Evolutionary conservation across 2,113 vertebrate species (phyloP).

Genomic region (Aspidoscelis tigris): DNA sequence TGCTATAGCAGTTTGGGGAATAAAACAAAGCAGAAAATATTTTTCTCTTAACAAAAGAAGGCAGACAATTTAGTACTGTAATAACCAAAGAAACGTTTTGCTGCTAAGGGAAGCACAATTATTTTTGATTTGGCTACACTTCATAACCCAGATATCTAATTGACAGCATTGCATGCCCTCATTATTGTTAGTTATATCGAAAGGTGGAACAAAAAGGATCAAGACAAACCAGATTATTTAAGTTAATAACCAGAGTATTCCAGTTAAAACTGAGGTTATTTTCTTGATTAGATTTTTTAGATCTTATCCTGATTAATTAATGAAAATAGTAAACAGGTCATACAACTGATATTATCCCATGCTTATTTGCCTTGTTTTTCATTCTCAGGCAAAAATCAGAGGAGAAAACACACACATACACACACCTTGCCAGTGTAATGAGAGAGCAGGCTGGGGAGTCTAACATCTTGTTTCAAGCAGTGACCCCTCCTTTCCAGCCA

Average conservation of each 20-base stretch:
- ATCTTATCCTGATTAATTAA: background rate
- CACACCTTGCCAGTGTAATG: background rate
- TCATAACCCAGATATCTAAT: background rate
- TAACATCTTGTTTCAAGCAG: no score
- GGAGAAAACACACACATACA: background rate
- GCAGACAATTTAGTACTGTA: constrained; percentile 1
- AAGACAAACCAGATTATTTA: background rate
- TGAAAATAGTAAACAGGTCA: background rate
- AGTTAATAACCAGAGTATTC: background rate
- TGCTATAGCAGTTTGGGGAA: constrained; percentile 41
- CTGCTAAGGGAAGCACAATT: constrained; percentile 36
- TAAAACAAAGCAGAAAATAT: constrained; percentile 53
- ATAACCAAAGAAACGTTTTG: constrained; percentile 40
- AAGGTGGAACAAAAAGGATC: background rate
- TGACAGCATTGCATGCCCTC: background rate
- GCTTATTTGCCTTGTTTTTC: background rate
- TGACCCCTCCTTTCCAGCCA: no score
- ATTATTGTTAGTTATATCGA: background rate
- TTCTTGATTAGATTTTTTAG: background rate
- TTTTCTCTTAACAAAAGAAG: constrained; percentile 42
- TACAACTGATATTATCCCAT: background rate
- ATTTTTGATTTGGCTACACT: constrained; percentile 26
- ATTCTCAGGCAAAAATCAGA: no score
- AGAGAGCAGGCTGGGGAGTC: no score
- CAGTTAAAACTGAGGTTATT: background rate